Conservation (phyloP, 2,113 vertebrate species). For the Neomonachus schauinslandi region DNA sequence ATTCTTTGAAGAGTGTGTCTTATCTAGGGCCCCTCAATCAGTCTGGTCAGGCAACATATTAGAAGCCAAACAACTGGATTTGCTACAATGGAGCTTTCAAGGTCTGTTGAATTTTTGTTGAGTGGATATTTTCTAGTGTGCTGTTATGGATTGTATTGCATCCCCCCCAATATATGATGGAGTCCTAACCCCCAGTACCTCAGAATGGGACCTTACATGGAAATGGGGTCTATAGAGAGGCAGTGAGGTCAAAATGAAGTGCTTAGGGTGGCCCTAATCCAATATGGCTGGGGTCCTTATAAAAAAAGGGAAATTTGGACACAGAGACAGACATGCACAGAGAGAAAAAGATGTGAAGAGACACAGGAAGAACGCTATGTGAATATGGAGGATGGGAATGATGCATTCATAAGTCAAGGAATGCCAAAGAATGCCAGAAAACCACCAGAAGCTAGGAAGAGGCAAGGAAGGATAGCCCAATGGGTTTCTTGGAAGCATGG, state of each 20-base stretch:
- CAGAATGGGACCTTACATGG: neutral
- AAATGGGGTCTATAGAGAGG: neutral
- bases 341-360: neutral
- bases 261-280: neutral
- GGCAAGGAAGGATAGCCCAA: neutral
- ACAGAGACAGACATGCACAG: neutral
- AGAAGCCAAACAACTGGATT: neutral
- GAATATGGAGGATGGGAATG: neutral
- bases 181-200: neutral
- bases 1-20: neutral
- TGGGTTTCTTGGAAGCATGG: neutral
- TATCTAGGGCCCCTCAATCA: neutral
- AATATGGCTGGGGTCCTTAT: neutral
- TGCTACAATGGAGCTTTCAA: neutral
- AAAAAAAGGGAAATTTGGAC: neutral
- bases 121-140: neutral
- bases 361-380: neutral
- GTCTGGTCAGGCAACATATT: neutral
- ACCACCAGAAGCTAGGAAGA: neutral
- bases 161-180: neutral
- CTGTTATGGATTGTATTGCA: neutral
- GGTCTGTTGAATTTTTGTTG: neutral
- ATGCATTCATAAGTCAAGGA: neutral
- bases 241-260: neutral
- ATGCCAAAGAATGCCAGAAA: neutral